phyloP scores from a whole-genome alignment of 2,797 vertebrate species.

The Ptychobarbus kaznakovi region DNA sequence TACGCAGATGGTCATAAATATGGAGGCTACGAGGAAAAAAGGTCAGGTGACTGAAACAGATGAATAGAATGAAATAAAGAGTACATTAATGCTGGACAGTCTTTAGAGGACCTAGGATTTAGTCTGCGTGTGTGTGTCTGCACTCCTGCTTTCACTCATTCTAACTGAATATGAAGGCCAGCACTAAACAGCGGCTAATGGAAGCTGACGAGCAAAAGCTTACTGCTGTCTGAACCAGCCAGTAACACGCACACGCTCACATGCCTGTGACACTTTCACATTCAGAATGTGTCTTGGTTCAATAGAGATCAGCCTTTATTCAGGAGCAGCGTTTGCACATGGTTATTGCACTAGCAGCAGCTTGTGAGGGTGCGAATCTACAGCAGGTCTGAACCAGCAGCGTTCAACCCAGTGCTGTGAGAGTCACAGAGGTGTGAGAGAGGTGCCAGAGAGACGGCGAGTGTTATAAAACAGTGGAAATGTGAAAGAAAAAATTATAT shows the following conservation, averaged over 20 bases:
- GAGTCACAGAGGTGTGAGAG: conserved; percentile 15
- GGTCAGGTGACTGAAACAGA: neutral
- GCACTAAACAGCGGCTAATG: conserved; percentile 66
- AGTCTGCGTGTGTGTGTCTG: conserved; percentile 18
- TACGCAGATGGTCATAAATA: neutral
- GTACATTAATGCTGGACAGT: conserved; percentile 20
- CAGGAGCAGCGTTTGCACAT: conserved; percentile 41
- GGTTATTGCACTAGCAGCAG: conserved; percentile 23
- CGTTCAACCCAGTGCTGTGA: neutral
- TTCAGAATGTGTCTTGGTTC: conserved; percentile 12
- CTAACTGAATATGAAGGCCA: conserved; percentile 72
- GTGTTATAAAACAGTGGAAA: conserved; percentile 3
- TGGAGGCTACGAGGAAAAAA: neutral
- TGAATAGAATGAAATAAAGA: neutral
- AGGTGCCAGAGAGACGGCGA: conserved; percentile 7
- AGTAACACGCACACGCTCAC: conserved; percentile 26
- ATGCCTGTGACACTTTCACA: neutral
- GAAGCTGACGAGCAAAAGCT: conserved; percentile 64
- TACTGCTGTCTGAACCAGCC: conserved; percentile 44
- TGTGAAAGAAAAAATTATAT: neutral
- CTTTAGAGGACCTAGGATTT: conserved; percentile 39
- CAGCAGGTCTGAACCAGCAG: conserved; percentile 31
- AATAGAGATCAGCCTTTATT: conserved; percentile 17
- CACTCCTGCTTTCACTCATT: conserved; percentile 70
- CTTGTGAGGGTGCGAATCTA: conserved; percentile 44